Conservation (phyloP, 1,140 invertebrate species). For the Papilio helenus region DNA sequence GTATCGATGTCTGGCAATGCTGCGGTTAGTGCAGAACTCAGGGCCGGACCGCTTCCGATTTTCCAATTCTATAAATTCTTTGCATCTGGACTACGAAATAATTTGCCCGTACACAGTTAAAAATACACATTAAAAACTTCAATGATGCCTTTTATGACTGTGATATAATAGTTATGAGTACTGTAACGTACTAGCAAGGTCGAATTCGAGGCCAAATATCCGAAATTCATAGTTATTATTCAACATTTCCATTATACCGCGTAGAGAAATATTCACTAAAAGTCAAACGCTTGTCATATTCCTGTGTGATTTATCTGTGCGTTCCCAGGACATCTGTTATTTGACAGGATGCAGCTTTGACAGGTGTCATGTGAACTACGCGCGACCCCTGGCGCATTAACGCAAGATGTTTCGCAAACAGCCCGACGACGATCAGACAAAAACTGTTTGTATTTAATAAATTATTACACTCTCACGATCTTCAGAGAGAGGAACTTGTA, state of each 20-base stretch:
- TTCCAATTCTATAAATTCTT: conserved; percentile 21
- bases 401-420: conserved; percentile 18
- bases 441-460: neutral
- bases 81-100: neutral
- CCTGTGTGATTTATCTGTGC: neutral
- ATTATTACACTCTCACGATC: neutral
- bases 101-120: neutral
- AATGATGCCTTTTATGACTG: no score
- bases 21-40: conserved; percentile 19
- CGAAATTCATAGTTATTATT: neutral
- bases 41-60: conserved; percentile 16
- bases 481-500: neutral
- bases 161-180: neutral
- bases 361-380: conserved; percentile 2
- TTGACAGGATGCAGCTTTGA: conserved; percentile 28
- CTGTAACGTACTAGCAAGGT: neutral
- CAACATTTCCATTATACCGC: neutral
- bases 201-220: neutral
- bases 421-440: neutral
- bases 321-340: conserved; percentile 21
- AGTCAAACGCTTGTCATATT: neutral
- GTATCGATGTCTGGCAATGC: neutral
- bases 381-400: neutral
- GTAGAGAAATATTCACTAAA: neutral
- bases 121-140: no score